Evolutionary conservation across 2,113 vertebrate genomes (phyloP), one percentile per base, ranked within the genome.

Genomic region (Xenus cinereus): DNA sequence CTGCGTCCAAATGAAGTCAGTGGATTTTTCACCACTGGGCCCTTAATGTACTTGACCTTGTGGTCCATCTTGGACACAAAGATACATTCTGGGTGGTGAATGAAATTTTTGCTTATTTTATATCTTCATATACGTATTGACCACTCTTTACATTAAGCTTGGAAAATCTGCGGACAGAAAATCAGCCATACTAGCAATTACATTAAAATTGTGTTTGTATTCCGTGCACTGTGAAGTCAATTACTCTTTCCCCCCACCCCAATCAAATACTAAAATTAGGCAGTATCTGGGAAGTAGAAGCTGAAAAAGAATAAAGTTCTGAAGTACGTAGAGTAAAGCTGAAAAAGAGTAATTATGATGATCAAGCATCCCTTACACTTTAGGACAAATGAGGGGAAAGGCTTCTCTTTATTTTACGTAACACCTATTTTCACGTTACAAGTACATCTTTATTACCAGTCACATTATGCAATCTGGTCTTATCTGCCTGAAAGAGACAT

Each of bases 391-490:
- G 23, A 76, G 18, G 16, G 18, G 32, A 93, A 94, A 43, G 57
- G 35, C 18, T 68, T 21, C 14, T 80, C 43, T 82, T 74, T 82
- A 59, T 83, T 93, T 93, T 79, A 64, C 3, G 0, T 56, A 83
- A 74, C 21, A 32, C 23, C 35, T 66, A 21, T 93, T 94, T 80
- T 91, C 41, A 4, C 28, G 26, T 85, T 79, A 51, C 28, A 53
- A 56, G 12, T 54, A 46, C 53, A 22, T 77, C 33, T 90, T 89
- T 81, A 46, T 89, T 94, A 78, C 48, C 37, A 67, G 66, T 87
- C 46, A 56, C 26, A 2, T 84, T 91, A 32, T 57, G 45, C 41
- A 74, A 39, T 85, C 43, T 68, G 19, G 9, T 46, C 71, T 91
- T 60, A 27, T 32, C 77, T 94, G 13, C 32, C 41, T 76, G 75